A percentile compares a stretch with the other conserved stretches of the same genome.
phyloP scores from a whole-genome alignment of 2,113 vertebrate species.

The Sprattus sprattus region DNA sequence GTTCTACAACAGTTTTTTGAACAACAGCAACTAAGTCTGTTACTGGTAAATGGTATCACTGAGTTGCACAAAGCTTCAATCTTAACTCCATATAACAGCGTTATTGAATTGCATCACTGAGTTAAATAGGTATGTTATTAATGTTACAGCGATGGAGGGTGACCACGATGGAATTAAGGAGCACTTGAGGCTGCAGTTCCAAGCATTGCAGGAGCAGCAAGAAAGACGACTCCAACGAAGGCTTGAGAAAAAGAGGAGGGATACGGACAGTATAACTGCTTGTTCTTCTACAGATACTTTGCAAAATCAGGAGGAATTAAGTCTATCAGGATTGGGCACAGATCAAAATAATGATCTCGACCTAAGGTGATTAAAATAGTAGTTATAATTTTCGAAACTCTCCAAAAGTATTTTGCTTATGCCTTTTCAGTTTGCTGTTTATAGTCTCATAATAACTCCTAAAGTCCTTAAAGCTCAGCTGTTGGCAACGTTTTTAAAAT shows the following conservation, averaged over 20 bases:
- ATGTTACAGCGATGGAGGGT: constrained; percentile 63
- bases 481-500: too few relatives aligned
- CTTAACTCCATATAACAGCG: too few relatives aligned
- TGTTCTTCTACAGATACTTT: constrained; percentile 31
- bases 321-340: constrained; percentile 47
- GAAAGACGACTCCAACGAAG: constrained; percentile 69
- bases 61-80: not conserved
- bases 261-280: constrained; percentile 27
- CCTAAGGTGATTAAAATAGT: not conserved
- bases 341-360: not conserved
- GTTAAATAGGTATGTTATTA: not conserved
- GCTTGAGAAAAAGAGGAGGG: constrained; percentile 68
- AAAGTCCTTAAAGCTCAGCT: not conserved
- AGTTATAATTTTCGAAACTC: too few relatives aligned
- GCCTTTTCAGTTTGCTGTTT: not conserved
- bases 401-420: too few relatives aligned
- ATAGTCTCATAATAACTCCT: not conserved
- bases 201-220: constrained; percentile 84
- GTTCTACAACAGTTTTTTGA: not conserved
- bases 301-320: constrained; percentile 53
- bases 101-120: not conserved
- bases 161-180: constrained; percentile 58
- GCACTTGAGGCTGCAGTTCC: constrained; percentile 78
- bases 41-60: not conserved
- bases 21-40: not conserved